Percentiles rank a stretch among this genome's conserved stretches.
phyloP scores from a whole-genome alignment of 2,797 vertebrate genomes.

The Diplodus sargus region DNA sequence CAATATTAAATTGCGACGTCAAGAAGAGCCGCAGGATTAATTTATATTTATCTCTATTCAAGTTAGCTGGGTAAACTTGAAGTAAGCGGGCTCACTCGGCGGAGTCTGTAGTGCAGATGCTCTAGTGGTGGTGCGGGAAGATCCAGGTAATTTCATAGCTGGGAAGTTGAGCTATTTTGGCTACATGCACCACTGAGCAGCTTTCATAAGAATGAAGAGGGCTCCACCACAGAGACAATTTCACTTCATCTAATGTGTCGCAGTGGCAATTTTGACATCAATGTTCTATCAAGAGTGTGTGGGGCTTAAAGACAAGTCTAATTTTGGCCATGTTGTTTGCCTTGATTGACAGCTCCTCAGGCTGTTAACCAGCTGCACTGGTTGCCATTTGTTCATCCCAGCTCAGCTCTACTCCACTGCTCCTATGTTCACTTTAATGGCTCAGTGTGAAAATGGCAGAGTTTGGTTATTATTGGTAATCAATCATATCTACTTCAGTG shows the following conservation, averaged over 20 bases:
- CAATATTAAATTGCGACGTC: too few species aligned
- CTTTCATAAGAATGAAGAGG: too few species aligned
- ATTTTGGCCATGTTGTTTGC: constrained; percentile 30
- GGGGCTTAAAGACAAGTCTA: constrained; percentile 2
- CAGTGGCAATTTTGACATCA: neutral
- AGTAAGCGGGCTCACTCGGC: too few species aligned
- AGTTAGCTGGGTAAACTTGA: too few species aligned
- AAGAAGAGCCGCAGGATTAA: too few species aligned
- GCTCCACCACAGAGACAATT: neutral
- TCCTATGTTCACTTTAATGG: constrained; percentile 28
- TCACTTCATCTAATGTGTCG: neutral
- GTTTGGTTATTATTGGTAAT: constrained; percentile 8
- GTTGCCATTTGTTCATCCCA: constrained; percentile 44
- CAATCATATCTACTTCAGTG: neutral
- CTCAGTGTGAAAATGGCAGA: constrained; percentile 1
- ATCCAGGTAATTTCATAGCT: too few species aligned
- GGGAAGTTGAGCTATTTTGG: too few species aligned
- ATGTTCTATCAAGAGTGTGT: neutral
- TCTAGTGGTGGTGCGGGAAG: too few species aligned
- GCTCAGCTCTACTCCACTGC: constrained; percentile 42
- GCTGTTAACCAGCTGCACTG: constrained; percentile 33
- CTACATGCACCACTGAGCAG: too few species aligned
- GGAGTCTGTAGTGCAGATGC: too few species aligned
- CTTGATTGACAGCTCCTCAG: constrained; percentile 51
- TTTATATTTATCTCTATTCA: too few species aligned